phyloP scores from a whole-genome alignment of 2,113 vertebrate genomes.

The Synchiropus splendidus region DNA sequence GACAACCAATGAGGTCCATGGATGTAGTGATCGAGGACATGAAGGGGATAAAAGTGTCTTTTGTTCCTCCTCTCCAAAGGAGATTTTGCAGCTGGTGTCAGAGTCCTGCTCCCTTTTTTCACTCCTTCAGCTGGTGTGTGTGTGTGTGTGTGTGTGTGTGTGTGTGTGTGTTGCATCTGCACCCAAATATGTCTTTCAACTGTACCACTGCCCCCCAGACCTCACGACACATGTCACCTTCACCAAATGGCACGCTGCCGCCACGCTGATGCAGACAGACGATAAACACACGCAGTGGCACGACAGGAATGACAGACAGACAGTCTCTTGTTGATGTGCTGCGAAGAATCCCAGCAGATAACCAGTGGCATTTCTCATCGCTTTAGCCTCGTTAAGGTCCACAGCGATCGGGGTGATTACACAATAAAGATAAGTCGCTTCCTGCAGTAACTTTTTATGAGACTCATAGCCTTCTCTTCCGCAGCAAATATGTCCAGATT shows the following conservation, averaged over 20 bases:
- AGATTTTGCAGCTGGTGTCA: too few relatives aligned
- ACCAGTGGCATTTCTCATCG: constrained; percentile 8
- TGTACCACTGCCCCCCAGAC: constrained; percentile 10
- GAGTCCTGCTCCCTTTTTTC: too few relatives aligned
- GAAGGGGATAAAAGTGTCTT: too few relatives aligned
- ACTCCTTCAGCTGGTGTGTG: constrained; percentile 1
- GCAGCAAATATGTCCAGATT: too few relatives aligned
- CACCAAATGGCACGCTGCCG: constrained; percentile 19
- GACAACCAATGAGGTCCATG: too few relatives aligned
- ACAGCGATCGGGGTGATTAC: background rate
- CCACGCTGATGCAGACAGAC: constrained; percentile 5
- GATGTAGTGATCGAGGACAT: too few relatives aligned
- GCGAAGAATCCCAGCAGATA: constrained; percentile 25
- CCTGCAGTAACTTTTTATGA: constrained; percentile 8
- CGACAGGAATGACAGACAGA: constrained; percentile 36
- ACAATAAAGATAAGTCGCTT: constrained; percentile 23
- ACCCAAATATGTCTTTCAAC: constrained; percentile 5
- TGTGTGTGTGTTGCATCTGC: background rate
- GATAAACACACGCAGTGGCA: constrained; percentile 24
- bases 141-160: constrained; percentile 1
- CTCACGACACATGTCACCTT: constrained; percentile 18
- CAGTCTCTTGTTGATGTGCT: constrained; percentile 21
- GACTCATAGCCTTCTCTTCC: background rate
- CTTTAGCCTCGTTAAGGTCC: too few relatives aligned
- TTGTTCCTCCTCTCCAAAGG: too few relatives aligned